phyloP scores from a whole-genome alignment of 92 coral and sea anemone species.

The Palythoa heliodiscus region DNA sequence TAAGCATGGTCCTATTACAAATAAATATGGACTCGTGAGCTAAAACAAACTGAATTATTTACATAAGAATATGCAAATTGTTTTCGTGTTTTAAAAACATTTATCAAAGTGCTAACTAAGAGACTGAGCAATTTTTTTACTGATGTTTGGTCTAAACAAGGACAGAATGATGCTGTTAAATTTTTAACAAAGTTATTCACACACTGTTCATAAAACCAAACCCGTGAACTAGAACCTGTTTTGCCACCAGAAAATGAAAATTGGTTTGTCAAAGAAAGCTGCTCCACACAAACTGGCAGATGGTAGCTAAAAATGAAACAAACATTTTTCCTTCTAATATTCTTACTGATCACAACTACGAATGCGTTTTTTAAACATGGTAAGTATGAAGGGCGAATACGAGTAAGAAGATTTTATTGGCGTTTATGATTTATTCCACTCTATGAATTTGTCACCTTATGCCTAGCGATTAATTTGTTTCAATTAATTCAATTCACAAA shows the following conservation, averaged over 20 bases:
- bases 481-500: not conserved
- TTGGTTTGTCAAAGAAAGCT: conserved; percentile 7
- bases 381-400: not conserved
- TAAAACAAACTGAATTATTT: not conserved
- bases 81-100: not conserved
- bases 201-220: not conserved
- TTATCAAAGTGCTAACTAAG: too few relatives aligned
- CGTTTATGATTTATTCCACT: not conserved
- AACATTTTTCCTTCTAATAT: conserved; percentile 3
- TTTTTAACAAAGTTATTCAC: conserved; percentile 15
- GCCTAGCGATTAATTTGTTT: not conserved
- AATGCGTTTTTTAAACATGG: conserved; percentile 23
- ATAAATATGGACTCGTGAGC: not conserved
- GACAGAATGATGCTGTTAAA: not conserved
- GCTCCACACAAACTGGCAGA: not conserved
- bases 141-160: not conserved
- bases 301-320: conserved; percentile 14
- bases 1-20: not conserved
- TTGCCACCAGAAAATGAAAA: conserved; percentile 33
- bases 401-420: not conserved
- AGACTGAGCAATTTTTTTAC: not conserved
- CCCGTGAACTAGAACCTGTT: conserved; percentile 12
- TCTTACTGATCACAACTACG: conserved; percentile 1
- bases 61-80: not conserved
- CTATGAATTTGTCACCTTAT: not conserved